These are phyloP conservation scores for Pangasius mekongensis DNA, from an alignment of 2,797 vertebrate species.

Conservation along the genomic window DNA sequence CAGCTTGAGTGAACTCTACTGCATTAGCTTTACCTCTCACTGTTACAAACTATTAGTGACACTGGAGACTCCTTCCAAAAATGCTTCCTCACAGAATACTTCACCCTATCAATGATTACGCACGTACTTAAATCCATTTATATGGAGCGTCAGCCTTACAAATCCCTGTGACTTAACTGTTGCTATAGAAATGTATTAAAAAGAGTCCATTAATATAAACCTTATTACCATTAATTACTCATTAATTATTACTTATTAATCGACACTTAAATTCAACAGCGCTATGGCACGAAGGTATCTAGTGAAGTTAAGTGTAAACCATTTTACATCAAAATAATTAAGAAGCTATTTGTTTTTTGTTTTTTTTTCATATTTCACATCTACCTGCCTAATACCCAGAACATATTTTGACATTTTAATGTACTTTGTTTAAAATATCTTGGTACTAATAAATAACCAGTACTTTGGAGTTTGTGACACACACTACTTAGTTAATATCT, in stretches of 20 bases:
- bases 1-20: background rate
- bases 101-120: background rate
- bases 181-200: background rate
- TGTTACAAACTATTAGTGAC: background rate
- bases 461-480: background rate
- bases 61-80: background rate
- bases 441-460: background rate
- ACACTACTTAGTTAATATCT: background rate
- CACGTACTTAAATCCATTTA: background rate
- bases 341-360: background rate
- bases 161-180: background rate
- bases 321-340: background rate
- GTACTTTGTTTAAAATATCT: background rate
- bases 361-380: background rate
- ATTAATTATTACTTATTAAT: too few species aligned
- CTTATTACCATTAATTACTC: too few species aligned
- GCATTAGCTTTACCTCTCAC: background rate
- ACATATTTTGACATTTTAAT: background rate
- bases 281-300: too few species aligned
- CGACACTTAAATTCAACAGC: too few species aligned
- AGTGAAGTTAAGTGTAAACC: background rate
- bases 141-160: background rate
- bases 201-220: background rate
- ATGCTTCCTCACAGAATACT: background rate
- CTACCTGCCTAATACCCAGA: background rate